Evolutionary conservation across 2,797 vertebrate genomes (phyloP).

Genomic region (Mormyrus proboscirostris): DNA sequence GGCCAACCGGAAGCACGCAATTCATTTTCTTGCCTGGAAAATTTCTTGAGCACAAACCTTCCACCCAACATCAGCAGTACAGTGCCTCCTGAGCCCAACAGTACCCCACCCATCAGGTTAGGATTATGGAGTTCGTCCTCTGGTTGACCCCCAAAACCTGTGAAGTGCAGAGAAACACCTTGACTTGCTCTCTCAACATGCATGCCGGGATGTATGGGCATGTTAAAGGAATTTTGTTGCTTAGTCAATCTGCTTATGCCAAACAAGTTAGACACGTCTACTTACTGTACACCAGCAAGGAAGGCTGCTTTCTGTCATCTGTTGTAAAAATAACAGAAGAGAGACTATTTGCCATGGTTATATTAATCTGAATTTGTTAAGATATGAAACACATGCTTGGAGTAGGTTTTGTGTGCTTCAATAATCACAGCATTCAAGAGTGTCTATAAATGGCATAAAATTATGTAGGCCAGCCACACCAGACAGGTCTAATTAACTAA

Average conservation of each 20-base stretch:
- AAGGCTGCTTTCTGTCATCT: not conserved
- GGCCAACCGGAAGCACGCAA: not conserved
- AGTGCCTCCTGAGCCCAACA: slow-evolving; percentile 20
- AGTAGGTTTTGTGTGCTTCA: not conserved
- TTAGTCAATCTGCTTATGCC: not conserved
- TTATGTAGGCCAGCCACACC: not conserved
- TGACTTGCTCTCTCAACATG: not conserved
- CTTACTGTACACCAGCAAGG: not conserved
- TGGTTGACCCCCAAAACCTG: not conserved
- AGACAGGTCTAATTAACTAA: not conserved
- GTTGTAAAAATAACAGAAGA: not conserved
- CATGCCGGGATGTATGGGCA: not conserved
- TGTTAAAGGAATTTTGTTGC: not conserved
- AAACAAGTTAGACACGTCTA: not conserved
- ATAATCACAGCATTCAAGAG: not conserved
- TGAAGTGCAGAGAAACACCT: not conserved
- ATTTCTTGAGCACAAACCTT: slow-evolving; percentile 59
- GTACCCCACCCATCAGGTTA: not conserved
- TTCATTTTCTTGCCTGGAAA: slow-evolving; percentile 33
- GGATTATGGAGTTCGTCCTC: not conserved
- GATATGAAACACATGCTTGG: not conserved
- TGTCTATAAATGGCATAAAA: not conserved
- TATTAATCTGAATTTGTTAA: not conserved
- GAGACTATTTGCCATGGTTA: not conserved
- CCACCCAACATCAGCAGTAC: slow-evolving; percentile 48